Evolutionary conservation across 2,113 vertebrate species (phyloP).

Genomic region (Nerophis lumbriciformis): DNA sequence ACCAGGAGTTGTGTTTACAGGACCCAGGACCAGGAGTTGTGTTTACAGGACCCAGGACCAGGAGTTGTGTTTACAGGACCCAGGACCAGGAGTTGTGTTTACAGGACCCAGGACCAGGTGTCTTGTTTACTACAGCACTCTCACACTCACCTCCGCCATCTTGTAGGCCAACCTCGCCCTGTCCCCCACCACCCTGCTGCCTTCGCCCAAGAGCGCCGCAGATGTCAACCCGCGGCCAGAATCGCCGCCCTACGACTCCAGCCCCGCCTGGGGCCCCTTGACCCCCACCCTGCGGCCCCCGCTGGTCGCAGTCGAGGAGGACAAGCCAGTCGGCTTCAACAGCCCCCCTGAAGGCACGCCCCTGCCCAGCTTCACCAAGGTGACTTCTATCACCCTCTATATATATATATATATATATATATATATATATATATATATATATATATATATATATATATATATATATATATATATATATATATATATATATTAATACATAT

Average conservation of each 20-base stretch:
- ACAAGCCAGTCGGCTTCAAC: conserved; percentile 64
- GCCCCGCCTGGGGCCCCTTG: conserved; percentile 20
- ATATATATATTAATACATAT: too few species aligned
- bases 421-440: too few species aligned
- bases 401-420: too few species aligned
- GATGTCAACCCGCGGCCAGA: conserved; percentile 45
- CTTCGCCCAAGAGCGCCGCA: conserved; percentile 61
- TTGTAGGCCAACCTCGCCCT: conserved; percentile 72
- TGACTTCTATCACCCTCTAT: conserved; percentile 14
- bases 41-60: conserved; percentile 26
- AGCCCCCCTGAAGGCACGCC: conserved; percentile 57
- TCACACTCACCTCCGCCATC: not conserved
- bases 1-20: conserved; percentile 25
- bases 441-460: too few species aligned
- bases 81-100: too few species aligned
- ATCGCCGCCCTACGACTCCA: conserved; percentile 8
- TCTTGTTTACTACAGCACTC: too few species aligned
- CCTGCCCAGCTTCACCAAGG: conserved; percentile 72
- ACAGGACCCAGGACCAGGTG: conserved; percentile 19
- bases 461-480: too few species aligned
- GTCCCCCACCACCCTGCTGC: conserved; percentile 63
- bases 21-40: conserved; percentile 1
- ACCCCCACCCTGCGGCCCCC: conserved; percentile 25
- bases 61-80: conserved; percentile 37
- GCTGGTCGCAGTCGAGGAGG: conserved; percentile 56